Percentiles rank a stretch among this genome's conserved stretches.
These are phyloP conservation scores for Glareola pratincola DNA, from an alignment of 2,113 vertebrate genomes.

Conservation along the genomic window DNA sequence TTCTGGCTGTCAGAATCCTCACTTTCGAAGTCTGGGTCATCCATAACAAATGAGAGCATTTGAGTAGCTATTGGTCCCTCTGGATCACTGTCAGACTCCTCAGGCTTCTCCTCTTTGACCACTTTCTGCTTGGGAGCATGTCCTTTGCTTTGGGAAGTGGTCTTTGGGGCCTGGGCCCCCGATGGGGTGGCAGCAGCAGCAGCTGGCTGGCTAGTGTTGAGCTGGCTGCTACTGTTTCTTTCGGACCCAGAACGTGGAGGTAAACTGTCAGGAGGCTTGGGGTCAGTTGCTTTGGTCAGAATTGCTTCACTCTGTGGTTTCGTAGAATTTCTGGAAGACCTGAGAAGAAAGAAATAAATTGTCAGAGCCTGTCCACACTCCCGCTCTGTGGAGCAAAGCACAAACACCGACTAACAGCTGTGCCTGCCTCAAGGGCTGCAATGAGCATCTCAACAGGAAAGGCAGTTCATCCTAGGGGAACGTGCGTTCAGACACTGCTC, in stretches of 20 bases:
- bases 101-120: conserved; percentile 31
- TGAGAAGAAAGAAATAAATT: not conserved
- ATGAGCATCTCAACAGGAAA: not conserved
- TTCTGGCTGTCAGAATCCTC: conserved; percentile 82
- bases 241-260: conserved; percentile 11
- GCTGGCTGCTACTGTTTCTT: not conserved
- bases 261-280: not conserved
- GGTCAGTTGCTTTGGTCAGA: conserved; percentile 62
- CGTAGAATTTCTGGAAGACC: conserved; percentile 66
- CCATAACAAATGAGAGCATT: conserved; percentile 96
- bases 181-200: not conserved
- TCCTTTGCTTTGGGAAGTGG: not conserved
- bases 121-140: conserved; percentile 43
- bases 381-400: not conserved
- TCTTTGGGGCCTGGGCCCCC: not conserved
- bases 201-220: not conserved
- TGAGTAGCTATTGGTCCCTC: conserved; percentile 89
- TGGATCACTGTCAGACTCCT: conserved; percentile 85
- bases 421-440: not conserved
- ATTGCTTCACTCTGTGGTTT: conserved; percentile 53
- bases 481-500: not conserved
- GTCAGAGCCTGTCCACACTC: not conserved
- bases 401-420: not conserved
- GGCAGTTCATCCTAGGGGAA: not conserved
- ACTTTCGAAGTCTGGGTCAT: conserved; percentile 95